These are phyloP conservation scores for Antheraea yamamai DNA, from an alignment of 2,888 invertebrate genomes.

Conservation along the genomic window DNA sequence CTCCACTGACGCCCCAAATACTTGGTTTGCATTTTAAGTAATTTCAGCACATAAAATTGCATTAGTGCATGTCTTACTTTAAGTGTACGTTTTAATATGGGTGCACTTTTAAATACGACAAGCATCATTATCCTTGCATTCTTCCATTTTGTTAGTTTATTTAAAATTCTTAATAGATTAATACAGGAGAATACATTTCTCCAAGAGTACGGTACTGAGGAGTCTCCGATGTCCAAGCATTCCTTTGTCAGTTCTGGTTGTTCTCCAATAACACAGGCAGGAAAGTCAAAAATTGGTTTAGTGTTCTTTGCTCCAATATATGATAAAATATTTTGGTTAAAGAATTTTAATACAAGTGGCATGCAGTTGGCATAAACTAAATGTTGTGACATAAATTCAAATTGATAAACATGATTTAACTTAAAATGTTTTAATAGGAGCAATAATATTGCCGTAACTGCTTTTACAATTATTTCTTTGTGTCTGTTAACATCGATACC, in stretches of 20 bases:
- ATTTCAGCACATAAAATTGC: constrained; percentile 98
- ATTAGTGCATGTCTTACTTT: constrained; percentile 98
- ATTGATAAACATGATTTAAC: constrained; percentile 98
- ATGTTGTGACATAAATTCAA: constrained; percentile 99
- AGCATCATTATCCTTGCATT: constrained; percentile 99
- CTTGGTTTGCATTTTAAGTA: constrained; percentile 99
- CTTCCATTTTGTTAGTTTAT: constrained; percentile 99
- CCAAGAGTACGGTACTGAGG: constrained; percentile 94
- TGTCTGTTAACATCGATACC: constrained; percentile 99
- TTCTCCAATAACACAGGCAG: constrained; percentile 97
- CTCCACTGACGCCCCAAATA: constrained; percentile 99
- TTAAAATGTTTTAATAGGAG: constrained; percentile 98
- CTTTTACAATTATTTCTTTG: constrained; percentile 99
- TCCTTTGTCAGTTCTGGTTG: constrained; percentile 96
- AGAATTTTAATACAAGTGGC: constrained; percentile 98
- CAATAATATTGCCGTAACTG: constrained; percentile 94
- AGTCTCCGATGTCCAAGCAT: constrained; percentile 92
- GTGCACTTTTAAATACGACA: constrained; percentile 99
- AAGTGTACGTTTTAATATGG: constrained; percentile 97
- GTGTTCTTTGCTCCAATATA: constrained; percentile 97
- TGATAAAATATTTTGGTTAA: constrained; percentile 98
- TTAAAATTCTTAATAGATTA: constrained; percentile 96
- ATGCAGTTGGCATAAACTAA: constrained; percentile 99
- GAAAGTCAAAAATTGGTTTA: constrained; percentile 96
- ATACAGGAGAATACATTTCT: constrained; percentile 99